Conservation (phyloP, 2,888 invertebrate genomes). For the Drosophila eohydei region DNA sequence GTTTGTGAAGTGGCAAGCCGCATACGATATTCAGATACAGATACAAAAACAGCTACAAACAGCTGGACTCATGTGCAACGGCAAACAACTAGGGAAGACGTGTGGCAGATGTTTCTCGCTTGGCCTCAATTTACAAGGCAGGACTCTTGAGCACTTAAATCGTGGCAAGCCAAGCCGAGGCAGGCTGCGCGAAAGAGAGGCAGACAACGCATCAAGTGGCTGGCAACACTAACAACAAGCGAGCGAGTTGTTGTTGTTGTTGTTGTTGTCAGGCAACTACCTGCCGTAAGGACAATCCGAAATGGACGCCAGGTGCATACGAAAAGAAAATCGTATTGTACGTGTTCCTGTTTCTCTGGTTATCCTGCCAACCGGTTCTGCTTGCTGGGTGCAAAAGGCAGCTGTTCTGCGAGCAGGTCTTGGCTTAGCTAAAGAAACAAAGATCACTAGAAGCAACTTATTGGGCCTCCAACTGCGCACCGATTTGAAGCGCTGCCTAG, state of each 20-base stretch:
- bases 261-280: constrained; percentile 54
- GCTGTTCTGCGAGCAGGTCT: constrained; percentile 51
- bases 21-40: constrained; percentile 17
- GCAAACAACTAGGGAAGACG: constrained; percentile 73
- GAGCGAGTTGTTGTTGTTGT: constrained; percentile 4
- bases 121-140: constrained; percentile 50
- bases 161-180: constrained; percentile 25
- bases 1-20: neutral
- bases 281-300: constrained; percentile 58
- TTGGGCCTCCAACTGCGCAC: constrained; percentile 55
- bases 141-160: constrained; percentile 64
- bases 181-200: constrained; percentile 13
- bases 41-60: constrained; percentile 29
- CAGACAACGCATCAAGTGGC: constrained; percentile 38
- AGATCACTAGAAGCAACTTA: constrained; percentile 32
- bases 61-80: constrained; percentile 68
- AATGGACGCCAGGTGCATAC: constrained; percentile 67
- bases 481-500: constrained; percentile 5
- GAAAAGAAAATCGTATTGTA: constrained; percentile 57
- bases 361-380: constrained; percentile 66
- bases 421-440: constrained; percentile 11
- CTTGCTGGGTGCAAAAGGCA: constrained; percentile 61
- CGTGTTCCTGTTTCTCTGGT: constrained; percentile 32
- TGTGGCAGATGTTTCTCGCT: constrained; percentile 76
- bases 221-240: constrained; percentile 61